Evolutionary conservation across 1,140 invertebrate species (phyloP).

Genomic region (Luehdorfia chinensis): DNA sequence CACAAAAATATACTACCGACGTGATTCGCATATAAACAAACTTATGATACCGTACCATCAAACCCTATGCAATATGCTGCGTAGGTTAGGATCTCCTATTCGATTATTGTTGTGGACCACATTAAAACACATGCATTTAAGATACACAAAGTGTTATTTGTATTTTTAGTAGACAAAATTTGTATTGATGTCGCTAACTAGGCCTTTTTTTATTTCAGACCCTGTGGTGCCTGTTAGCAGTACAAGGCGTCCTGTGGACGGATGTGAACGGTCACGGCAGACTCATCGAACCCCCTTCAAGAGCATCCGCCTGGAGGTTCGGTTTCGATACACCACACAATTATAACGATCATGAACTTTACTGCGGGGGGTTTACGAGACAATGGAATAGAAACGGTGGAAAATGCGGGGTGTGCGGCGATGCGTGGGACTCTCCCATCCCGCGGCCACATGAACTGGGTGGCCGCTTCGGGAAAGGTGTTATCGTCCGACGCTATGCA

Average conservation of each 20-base stretch:
- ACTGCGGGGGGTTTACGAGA: conserved; percentile 90
- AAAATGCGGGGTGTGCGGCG: conserved; percentile 93
- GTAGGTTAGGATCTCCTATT: too few species aligned
- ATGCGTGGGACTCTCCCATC: conserved; percentile 85
- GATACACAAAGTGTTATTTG: too few species aligned
- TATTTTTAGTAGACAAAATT: too few species aligned
- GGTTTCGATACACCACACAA: conserved; percentile 86
- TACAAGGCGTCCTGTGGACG: conserved; percentile 33
- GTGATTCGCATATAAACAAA: too few species aligned
- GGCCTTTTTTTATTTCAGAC: too few species aligned
- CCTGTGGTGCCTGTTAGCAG: conserved; percentile 47
- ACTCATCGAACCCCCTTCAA: conserved; percentile 89
- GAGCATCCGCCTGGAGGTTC: conserved; percentile 89
- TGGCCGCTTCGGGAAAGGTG: conserved; percentile 88
- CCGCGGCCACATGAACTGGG: conserved; percentile 90
- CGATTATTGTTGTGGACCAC: too few species aligned
- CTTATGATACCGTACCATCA: too few species aligned
- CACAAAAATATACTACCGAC: too few species aligned
- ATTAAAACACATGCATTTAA: too few species aligned
- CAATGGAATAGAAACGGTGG: conserved; percentile 86
- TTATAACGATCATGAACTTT: conserved; percentile 94
- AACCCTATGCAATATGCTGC: too few species aligned
- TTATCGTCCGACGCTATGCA: conserved; percentile 87
- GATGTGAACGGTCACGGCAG: conserved; percentile 82
- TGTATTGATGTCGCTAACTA: too few species aligned